phyloP scores from a whole-genome alignment of 64 coral and sea anemone species.

The Platygyra sinensis region DNA sequence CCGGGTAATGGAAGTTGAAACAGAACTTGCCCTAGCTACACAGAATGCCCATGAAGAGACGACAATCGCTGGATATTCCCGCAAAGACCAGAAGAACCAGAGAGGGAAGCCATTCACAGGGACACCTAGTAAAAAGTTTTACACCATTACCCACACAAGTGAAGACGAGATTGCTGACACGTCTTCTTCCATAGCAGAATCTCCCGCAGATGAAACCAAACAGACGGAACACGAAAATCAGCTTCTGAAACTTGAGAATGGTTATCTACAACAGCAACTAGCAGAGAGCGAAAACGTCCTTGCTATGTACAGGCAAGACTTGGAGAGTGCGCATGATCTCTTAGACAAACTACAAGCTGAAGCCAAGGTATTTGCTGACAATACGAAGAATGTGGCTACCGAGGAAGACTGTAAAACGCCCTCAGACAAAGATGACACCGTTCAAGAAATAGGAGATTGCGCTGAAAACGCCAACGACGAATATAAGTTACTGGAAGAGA shows the following conservation, averaged over 20 bases:
- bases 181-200: conserved; percentile 39
- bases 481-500: conserved; percentile 37
- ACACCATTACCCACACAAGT: conserved; percentile 21
- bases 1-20: neutral
- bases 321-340: conserved; percentile 53
- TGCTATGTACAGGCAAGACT: conserved; percentile 57
- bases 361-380: neutral
- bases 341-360: conserved; percentile 34
- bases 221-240: conserved; percentile 44
- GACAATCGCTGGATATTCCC: neutral
- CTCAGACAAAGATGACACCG: conserved; percentile 38
- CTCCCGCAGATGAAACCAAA: conserved; percentile 38
- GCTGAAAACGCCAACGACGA: conserved; percentile 1
- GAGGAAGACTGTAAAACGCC: conserved; percentile 37
- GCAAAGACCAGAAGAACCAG: neutral
- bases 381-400: neutral
- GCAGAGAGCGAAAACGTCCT: conserved; percentile 49
- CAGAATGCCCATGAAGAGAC: neutral
- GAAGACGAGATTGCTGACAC: conserved; percentile 46
- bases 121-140: conserved; percentile 28
- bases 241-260: conserved; percentile 54
- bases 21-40: neutral
- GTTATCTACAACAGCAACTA: conserved; percentile 56
- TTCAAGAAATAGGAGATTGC: conserved; percentile 21
- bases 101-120: neutral